Conservation (phyloP, 2,888 invertebrate species). For the Lissocephala sabroskyi region DNA sequence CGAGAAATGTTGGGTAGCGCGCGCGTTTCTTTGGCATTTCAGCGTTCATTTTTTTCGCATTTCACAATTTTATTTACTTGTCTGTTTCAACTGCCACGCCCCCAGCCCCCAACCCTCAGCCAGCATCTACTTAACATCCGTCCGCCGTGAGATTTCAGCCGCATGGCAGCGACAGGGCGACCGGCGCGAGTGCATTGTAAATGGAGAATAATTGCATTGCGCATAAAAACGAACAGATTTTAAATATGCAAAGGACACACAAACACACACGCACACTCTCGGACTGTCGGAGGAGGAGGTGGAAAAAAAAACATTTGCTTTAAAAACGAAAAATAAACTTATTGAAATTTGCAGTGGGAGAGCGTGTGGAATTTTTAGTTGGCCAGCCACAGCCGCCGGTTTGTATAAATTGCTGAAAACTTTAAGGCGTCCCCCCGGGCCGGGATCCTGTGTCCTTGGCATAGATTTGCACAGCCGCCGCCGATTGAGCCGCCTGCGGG, state of each 20-base stretch:
- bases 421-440: background rate
- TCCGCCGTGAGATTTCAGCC: constrained; percentile 16
- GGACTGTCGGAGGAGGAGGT: constrained; percentile 8
- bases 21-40: constrained; percentile 64
- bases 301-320: constrained; percentile 33
- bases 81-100: constrained; percentile 8
- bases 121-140: constrained; percentile 14
- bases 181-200: constrained; percentile 62
- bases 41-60: constrained; percentile 31
- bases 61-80: constrained; percentile 54
- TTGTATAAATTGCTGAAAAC: constrained; percentile 55
- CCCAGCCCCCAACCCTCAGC: constrained; percentile 8
- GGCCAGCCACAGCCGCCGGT: constrained; percentile 34
- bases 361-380: background rate
- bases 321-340: constrained; percentile 17
- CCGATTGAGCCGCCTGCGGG: constrained; percentile 22
- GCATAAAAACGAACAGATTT: constrained; percentile 45
- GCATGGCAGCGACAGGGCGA: no score
- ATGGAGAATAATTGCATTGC: constrained; percentile 60
- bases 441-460: constrained; percentile 49
- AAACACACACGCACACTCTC: constrained; percentile 14
- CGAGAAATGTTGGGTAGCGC: constrained; percentile 57
- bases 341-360: constrained; percentile 1
- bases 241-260: constrained; percentile 31
- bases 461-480: constrained; percentile 30